phyloP scores from a whole-genome alignment of 2,888 invertebrate species.

The Tinea pellionella region DNA sequence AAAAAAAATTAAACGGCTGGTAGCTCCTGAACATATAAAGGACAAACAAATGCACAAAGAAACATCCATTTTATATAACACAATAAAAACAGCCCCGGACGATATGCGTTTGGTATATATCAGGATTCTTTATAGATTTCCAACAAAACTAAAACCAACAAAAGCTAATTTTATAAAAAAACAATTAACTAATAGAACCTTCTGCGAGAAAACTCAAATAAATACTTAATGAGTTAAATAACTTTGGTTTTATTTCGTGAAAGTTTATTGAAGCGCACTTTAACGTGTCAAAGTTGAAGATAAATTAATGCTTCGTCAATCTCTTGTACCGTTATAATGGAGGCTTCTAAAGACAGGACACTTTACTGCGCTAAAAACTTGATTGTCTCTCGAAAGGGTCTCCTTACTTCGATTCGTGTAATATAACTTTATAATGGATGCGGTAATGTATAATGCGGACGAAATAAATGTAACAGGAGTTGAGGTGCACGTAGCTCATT shows the following conservation, averaged over 20 bases:
- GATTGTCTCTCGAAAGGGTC: conserved; percentile 29
- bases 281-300: conserved; percentile 18
- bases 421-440: not conserved
- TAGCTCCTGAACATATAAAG: no score
- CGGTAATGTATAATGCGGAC: not conserved
- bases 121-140: no score
- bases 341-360: conserved; percentile 25
- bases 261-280: conserved; percentile 14
- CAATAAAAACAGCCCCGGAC: no score
- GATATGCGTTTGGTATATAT: no score
- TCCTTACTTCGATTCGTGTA: not conserved
- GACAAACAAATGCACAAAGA: no score
- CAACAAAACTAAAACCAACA: no score
- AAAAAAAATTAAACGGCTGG: no score
- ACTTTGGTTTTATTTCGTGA: conserved; percentile 3
- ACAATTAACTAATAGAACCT: not conserved
- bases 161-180: no score
- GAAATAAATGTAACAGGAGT: no score
- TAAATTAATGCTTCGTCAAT: conserved; percentile 18
- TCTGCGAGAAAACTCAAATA: not conserved
- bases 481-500: no score
- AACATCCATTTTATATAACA: no score
- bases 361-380: conserved; percentile 37
- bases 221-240: conserved; percentile 11
- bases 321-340: conserved; percentile 13